Conservation (phyloP, 2,888 invertebrate genomes). For the Mamestra brassicae region DNA sequence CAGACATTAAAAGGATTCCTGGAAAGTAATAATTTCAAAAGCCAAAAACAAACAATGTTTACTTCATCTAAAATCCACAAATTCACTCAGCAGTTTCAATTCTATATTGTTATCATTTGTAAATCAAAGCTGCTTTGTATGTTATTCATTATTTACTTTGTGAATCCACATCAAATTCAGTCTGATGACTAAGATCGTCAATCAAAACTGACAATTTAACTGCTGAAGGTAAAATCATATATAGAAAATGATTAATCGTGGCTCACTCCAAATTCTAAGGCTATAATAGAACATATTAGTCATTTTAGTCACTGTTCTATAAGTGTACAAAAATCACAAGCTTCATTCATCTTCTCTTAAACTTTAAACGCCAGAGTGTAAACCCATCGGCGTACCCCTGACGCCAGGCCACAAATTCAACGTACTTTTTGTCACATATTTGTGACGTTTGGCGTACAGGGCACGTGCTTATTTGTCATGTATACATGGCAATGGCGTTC, state of each 20-base stretch:
- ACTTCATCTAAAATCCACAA: slow-evolving; percentile 35
- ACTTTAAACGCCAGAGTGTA: too few species aligned
- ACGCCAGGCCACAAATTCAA: too few species aligned
- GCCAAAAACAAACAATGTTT: slow-evolving; percentile 39
- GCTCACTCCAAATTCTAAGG: neutral
- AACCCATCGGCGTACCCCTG: too few species aligned
- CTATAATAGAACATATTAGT: neutral
- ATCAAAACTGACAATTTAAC: slow-evolving; percentile 43
- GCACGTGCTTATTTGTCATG: too few species aligned
- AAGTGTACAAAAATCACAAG: neutral
- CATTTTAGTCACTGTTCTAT: slow-evolving; percentile 15
- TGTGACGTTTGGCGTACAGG: too few species aligned
- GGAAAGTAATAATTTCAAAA: slow-evolving; percentile 23
- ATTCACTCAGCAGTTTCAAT: slow-evolving; percentile 46
- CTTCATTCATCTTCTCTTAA: too few species aligned
- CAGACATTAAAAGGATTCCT: slow-evolving; percentile 24
- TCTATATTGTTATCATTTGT: slow-evolving; percentile 46
- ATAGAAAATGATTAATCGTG: slow-evolving; percentile 36
- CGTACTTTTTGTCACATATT: too few species aligned
- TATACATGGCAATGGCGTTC: too few species aligned
- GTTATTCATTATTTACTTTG: slow-evolving; percentile 55
- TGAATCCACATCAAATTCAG: slow-evolving; percentile 35
- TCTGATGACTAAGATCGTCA: slow-evolving; percentile 58
- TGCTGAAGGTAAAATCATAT: slow-evolving; percentile 22
- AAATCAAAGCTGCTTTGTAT: slow-evolving; percentile 43